A percentile compares a stretch with the other conserved stretches of the same genome.
Evolutionary conservation across 2,888 invertebrate species (phyloP).

Genomic region (Cremastobaeus sp.): DNA sequence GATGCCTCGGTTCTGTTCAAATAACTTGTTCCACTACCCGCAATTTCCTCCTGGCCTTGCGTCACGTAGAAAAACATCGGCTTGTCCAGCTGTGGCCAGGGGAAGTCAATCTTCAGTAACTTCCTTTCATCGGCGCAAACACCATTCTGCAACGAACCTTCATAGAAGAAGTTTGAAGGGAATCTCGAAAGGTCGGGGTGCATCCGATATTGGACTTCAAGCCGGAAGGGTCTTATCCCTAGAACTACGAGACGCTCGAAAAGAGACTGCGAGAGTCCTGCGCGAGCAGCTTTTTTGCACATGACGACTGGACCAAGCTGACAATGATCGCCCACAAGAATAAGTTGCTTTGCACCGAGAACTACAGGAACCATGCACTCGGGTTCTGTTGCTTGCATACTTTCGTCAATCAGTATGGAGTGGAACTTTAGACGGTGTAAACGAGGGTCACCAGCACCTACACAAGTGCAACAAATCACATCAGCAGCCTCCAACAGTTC

Average conservation of each 20-base stretch:
- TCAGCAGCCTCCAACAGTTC: constrained; percentile 96
- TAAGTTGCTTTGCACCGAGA: constrained; percentile 96
- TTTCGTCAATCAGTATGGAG: constrained; percentile 97
- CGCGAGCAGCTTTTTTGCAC: constrained; percentile 99
- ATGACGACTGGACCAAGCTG: constrained; percentile 99
- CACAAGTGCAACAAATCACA: constrained; percentile 99
- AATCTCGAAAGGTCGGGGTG: constrained; percentile 98
- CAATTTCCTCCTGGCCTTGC: constrained; percentile 99
- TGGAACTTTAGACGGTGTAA: constrained; percentile 96
- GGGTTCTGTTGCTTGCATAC: constrained; percentile 97
- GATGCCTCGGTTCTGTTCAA: constrained; percentile 98
- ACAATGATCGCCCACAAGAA: constrained; percentile 99
- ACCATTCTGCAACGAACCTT: constrained; percentile 98
- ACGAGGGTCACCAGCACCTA: constrained; percentile 97
- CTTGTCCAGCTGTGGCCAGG: constrained; percentile 97
- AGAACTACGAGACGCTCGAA: constrained; percentile 98
- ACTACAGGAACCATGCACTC: constrained; percentile 99
- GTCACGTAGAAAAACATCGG: constrained; percentile 99
- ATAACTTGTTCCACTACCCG: constrained; percentile 98
- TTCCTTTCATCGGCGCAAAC: constrained; percentile 97
- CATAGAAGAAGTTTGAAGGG: constrained; percentile 99
- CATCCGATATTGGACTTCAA: constrained; percentile 99
- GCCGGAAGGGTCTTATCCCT: constrained; percentile 96
- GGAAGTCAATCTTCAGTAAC: constrained; percentile 94
- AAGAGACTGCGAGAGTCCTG: constrained; percentile 97